Base-by-base conservation (phyloP, 1,140 invertebrate genomes). In the Pogonomyrmex californicus region DNA sequence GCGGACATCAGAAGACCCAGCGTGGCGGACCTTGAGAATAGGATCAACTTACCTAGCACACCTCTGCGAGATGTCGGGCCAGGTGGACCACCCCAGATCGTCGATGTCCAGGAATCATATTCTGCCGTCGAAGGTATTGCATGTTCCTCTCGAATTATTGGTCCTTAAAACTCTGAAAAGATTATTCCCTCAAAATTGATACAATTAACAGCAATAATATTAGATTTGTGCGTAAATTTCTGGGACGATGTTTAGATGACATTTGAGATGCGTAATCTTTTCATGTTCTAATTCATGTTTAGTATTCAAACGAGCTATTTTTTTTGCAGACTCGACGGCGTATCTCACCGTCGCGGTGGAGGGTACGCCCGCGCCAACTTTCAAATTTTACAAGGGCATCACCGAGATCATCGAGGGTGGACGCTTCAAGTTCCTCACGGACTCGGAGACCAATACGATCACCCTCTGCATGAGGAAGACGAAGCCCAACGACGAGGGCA, bases 401-500 rank as follows among this genome's bases (percentile, higher is more conserved):
- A 98, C 97, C 6, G 98, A 99, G 94, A 98, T 99, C 89, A 97
- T 98, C 90, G 98, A 99, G 94, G 98, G 98, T 85, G 98, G 98
- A 89, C 96, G 99, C 82, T 99, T 98, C 95, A 98, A 98, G 93
- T 98, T 98, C 93, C 95, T 98, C 65, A 99, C 98, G 12, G 98
- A 99, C 94, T 97, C 98, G 41, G 97, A 98, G 91, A 97, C 97
- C 62, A 99, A 99, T 93, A 97, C 97, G 44, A 98, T 99, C 89
- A 99, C 98, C 36, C 96, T 99, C 66, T 98, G 98, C 94, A 99
- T 99, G 95, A 97, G 98, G 91, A 99, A 99, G 96, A 97, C 98
- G 87, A 99, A 99, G 94, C 97, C 98, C 14, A 98, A 98, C 92
- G 99, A 99, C 97, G 99, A 99, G 96, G 99, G 98, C 49, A 98